Conservation (phyloP, 92 coral and sea anemone species). For the Umimayanthus chanpuru region DNA sequence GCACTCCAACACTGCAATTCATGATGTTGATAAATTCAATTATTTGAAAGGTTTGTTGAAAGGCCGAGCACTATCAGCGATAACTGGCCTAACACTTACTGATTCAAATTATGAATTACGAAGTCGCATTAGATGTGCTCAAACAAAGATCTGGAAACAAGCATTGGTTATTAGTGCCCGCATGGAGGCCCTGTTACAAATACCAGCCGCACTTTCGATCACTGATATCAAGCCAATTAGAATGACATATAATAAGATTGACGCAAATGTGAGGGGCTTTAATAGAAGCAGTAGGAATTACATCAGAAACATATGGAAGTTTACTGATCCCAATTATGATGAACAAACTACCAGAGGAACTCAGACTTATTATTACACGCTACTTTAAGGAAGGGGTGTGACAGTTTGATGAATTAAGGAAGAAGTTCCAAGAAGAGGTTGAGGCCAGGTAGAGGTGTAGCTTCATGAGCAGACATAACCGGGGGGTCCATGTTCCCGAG, state of each 20-base stretch:
- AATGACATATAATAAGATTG: slow-evolving; percentile 37
- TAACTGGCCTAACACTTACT: neutral
- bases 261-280: slow-evolving; percentile 39
- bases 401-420: slow-evolving; percentile 13
- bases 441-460: slow-evolving; percentile 3
- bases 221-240: slow-evolving; percentile 26
- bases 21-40: too few species aligned
- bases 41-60: neutral
- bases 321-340: neutral
- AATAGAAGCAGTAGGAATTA: slow-evolving; percentile 27
- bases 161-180: too few species aligned
- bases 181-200: too few species aligned
- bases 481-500: slow-evolving; percentile 16
- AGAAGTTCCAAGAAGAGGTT: slow-evolving; percentile 34
- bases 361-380: slow-evolving; percentile 39
- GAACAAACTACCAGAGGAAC: slow-evolving; percentile 48
- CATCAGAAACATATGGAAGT: neutral
- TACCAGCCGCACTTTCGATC: too few species aligned
- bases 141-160: too few species aligned
- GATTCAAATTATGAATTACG: neutral
- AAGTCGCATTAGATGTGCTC: too few species aligned
- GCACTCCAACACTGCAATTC: too few species aligned
- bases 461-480: too few species aligned
- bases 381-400: neutral
- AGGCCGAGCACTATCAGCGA: neutral